phyloP scores from a whole-genome alignment of 2,888 invertebrate genomes.

The Scaptomyza flava region DNA sequence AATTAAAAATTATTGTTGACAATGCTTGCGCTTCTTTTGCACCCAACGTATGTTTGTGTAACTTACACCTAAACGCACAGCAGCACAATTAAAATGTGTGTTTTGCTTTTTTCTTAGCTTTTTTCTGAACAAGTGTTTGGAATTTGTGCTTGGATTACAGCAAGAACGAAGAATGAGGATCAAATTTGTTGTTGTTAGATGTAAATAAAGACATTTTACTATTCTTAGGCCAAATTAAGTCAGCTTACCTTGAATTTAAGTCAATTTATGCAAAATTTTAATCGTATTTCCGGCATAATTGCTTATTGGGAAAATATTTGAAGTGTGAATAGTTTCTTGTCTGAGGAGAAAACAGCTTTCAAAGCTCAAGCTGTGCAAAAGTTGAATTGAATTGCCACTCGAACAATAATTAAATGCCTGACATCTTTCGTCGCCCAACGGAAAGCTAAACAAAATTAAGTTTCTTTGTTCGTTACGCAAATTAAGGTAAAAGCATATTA shows the following conservation, averaged over 20 bases:
- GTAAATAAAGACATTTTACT: too few relatives aligned
- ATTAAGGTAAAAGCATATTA: constrained; percentile 21
- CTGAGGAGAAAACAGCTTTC: too few relatives aligned
- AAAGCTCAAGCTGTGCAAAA: not conserved
- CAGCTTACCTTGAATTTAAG: too few relatives aligned
- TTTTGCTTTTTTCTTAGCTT: not conserved
- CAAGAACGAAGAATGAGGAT: too few relatives aligned
- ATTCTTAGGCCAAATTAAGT: too few relatives aligned
- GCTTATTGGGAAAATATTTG: too few relatives aligned
- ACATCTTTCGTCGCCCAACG: not conserved
- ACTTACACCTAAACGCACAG: constrained; percentile 34
- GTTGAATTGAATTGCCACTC: constrained; percentile 8
- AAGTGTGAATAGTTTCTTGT: too few relatives aligned
- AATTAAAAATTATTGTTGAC: constrained; percentile 81
- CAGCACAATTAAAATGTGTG: constrained; percentile 49
- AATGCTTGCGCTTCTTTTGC: constrained; percentile 50
- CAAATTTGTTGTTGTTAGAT: too few relatives aligned
- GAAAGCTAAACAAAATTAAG: constrained; percentile 7
- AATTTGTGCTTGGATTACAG: not conserved
- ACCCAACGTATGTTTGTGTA: constrained; percentile 45
- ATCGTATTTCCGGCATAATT: too few relatives aligned
- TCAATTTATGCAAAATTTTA: too few relatives aligned
- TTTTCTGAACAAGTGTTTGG: constrained; percentile 55
- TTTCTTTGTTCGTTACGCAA: not conserved
- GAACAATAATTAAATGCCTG: constrained; percentile 10